Percentiles rank a stretch among this genome's conserved stretches.
These are phyloP conservation scores for Huso huso DNA, from an alignment of 2,797 vertebrate species.

Conservation along the genomic window DNA sequence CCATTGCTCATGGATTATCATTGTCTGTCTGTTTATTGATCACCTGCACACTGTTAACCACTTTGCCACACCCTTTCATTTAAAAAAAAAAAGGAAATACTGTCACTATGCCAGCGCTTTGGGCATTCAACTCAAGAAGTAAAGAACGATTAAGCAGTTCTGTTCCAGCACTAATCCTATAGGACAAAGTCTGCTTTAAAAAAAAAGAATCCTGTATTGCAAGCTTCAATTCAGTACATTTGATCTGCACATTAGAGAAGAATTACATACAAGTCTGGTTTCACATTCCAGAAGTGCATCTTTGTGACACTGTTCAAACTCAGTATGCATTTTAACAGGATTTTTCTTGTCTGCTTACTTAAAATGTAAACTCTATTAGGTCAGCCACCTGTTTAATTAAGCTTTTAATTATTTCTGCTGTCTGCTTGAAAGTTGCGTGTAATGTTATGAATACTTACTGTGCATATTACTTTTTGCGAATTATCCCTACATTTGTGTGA, in stretches of 20 bases:
- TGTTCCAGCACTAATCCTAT: slow-evolving; percentile 46
- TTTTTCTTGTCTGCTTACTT: slow-evolving; percentile 15
- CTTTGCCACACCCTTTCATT: too few species aligned
- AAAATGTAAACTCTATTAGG: slow-evolving; percentile 19
- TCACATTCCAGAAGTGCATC: slow-evolving; percentile 66
- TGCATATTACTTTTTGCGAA: too few species aligned
- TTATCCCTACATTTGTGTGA: too few species aligned
- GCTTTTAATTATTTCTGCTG: neutral
- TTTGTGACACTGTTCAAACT: slow-evolving; percentile 29
- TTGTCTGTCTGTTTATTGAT: too few species aligned
- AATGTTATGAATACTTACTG: too few species aligned
- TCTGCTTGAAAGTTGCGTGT: too few species aligned
- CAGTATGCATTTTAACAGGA: slow-evolving; percentile 15
- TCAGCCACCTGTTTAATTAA: neutral
- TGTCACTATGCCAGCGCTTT: slow-evolving; percentile 26
- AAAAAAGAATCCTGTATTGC: slow-evolving; percentile 38
- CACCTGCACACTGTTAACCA: too few species aligned
- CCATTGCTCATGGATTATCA: too few species aligned
- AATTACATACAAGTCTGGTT: slow-evolving; percentile 48
- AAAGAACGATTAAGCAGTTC: slow-evolving; percentile 34
- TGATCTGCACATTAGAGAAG: slow-evolving; percentile 38
- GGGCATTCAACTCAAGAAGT: slow-evolving; percentile 16
- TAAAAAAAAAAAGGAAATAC: slow-evolving; percentile 24
- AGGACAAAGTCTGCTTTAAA: slow-evolving; percentile 37
- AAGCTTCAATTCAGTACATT: slow-evolving; percentile 40